Evolutionary conservation across 1,140 invertebrate species (phyloP), one percentile per base, ranked within the genome.

Genomic region (Lysiphlebus fabarum): DNA sequence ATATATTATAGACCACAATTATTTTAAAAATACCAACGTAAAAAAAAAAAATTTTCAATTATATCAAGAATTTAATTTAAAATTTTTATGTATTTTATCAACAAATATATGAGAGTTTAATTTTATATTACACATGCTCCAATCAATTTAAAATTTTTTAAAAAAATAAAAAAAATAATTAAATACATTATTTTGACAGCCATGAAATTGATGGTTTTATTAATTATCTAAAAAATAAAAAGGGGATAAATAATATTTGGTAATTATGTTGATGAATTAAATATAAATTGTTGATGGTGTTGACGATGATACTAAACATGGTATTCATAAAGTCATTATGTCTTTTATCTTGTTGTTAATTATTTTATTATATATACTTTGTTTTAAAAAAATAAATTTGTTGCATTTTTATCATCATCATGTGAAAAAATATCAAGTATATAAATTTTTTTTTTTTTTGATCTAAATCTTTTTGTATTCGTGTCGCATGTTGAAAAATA

Each of bases 321-420:
- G 34, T 62, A 61, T 53, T 68, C 65, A 70, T 68, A 61, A 66
- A 68, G 64, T 58, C 66, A 66, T 64, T 66, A 66, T 62, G 51
- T 56, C 17, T 49, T 14, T 50, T 64, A 26, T 50, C 51, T 57
- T 44, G 37, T 36, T 57, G 17, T 49, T 37, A 17, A 38, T 49
- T 48, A 14, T 40, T 49, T 49, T 40, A 37, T 40, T 41, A 37
- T 11, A 14, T 38, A 10, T 42, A 41, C 40, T 59, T 53, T 3
- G 26, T 11, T n/a, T 26, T 10, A 34, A 51, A 36, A 34, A 51
- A 51, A 51, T 33, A 34, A 34, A 2, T 26, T 26, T 26, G 17
- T 26, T 26, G 17, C 17, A 26, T 26, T 26, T 26, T 2, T 26
- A 17, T 17, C 1, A n/a, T n/a, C n/a, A n/a, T n/a, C n/a, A n/a